Percentiles rank a stretch among this genome's conserved stretches.
phyloP scores from a whole-genome alignment of 2,888 invertebrate species.

The Campoplex capitator region DNA sequence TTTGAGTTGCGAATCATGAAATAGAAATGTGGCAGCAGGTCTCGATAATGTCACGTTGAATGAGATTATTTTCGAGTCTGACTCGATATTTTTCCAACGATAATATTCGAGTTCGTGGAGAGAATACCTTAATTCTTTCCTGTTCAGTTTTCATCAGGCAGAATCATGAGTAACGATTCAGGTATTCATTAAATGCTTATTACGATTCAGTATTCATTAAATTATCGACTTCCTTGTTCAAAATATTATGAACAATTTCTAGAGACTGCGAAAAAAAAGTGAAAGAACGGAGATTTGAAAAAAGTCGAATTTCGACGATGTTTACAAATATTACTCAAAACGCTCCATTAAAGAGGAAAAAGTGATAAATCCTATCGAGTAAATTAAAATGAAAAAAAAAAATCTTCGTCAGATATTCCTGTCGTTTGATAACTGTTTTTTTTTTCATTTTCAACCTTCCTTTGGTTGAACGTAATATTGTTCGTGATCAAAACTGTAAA shows the following conservation, averaged over 20 bases:
- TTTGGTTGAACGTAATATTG: neutral
- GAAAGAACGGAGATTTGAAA: slow-evolving; percentile 1
- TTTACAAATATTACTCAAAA: slow-evolving; percentile 21
- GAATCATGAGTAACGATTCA: slow-evolving; percentile 14
- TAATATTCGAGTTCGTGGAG: neutral
- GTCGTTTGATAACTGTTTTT: neutral
- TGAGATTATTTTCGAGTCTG: neutral
- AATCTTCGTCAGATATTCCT: neutral
- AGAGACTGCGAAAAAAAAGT: slow-evolving; percentile 17
- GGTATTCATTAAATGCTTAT: slow-evolving; percentile 34
- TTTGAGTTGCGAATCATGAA: neutral
- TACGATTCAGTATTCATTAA: slow-evolving; percentile 19
- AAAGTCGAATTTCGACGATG: slow-evolving; percentile 5
- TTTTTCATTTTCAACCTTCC: neutral
- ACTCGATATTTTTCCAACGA: neutral
- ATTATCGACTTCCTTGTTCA: slow-evolving; percentile 51
- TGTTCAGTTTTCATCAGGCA: neutral
- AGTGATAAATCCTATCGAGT: neutral
- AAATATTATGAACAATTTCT: slow-evolving; percentile 13
- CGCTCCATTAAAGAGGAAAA: neutral
- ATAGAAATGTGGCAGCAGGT: neutral
- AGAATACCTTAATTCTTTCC: neutral
- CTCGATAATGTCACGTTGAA: neutral
- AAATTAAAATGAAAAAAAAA: neutral
- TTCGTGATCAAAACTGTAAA: neutral